Conservation (phyloP, 2,888 invertebrate species). For the Parthenolecanium corni region DNA sequence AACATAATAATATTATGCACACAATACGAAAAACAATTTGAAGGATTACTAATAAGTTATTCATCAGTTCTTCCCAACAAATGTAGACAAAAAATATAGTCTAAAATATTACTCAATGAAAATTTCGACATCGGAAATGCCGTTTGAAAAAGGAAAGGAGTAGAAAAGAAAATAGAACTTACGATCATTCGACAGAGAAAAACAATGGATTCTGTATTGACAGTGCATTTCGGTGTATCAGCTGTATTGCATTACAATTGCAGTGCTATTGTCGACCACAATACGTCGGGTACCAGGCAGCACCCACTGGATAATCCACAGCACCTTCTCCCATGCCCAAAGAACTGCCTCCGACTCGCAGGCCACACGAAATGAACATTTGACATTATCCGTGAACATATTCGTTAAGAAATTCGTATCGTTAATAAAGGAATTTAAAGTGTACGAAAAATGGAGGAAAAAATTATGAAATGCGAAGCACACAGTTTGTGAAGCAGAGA, state of each 20-base stretch:
- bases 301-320: conserved; percentile 19
- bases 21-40: too few relatives aligned
- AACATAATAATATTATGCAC: too few relatives aligned
- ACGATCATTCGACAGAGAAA: too few relatives aligned
- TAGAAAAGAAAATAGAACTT: not conserved
- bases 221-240: not conserved
- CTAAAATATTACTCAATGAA: not conserved
- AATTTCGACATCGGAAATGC: not conserved
- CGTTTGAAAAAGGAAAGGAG: not conserved
- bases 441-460: too few relatives aligned
- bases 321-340: conserved; percentile 21
- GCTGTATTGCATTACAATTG: conserved; percentile 22
- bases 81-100: too few relatives aligned
- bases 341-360: conserved; percentile 10
- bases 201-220: not conserved
- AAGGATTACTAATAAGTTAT: too few relatives aligned
- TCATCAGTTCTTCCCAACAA: too few relatives aligned
- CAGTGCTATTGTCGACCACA: conserved; percentile 21
- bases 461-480: too few relatives aligned
- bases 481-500: too few relatives aligned
- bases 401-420: conserved; percentile 11
- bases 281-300: conserved; percentile 17
- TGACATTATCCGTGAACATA: conserved; percentile 16
- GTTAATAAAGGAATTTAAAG: too few relatives aligned
- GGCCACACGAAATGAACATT: conserved; percentile 6